These are phyloP conservation scores for Coregonus suidteri DNA, from an alignment of 2,797 vertebrate genomes.

Conservation along the genomic window DNA sequence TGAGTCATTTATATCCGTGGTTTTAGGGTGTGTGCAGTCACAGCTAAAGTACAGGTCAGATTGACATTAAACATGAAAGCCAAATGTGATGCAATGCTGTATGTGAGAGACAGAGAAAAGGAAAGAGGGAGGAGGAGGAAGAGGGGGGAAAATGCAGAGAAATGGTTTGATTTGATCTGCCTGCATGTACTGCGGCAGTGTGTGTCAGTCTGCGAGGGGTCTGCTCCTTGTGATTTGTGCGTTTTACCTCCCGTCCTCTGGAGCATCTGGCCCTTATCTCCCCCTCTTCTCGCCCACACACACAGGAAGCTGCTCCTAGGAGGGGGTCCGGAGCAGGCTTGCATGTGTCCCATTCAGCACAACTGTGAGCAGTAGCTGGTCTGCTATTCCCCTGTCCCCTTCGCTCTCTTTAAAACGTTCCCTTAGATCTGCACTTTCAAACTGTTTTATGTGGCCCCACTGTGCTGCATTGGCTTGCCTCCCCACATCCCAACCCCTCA, in stretches of 20 bases:
- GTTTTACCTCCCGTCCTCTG: slow-evolving; percentile 46
- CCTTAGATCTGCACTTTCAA: slow-evolving; percentile 32
- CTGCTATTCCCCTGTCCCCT: slow-evolving; percentile 23
- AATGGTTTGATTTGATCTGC: slow-evolving; percentile 44
- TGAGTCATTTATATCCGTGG: background rate
- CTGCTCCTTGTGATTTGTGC: slow-evolving; percentile 56
- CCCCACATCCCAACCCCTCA: slow-evolving; percentile 21
- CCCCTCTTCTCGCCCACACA: slow-evolving; percentile 25
- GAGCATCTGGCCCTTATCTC: slow-evolving; percentile 66
- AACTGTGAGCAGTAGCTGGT: background rate
- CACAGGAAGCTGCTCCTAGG: background rate
- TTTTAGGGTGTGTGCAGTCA: background rate
- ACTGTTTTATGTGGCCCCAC: slow-evolving; percentile 15
- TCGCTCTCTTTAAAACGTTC: slow-evolving; percentile 18
- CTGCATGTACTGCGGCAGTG: slow-evolving; percentile 43
- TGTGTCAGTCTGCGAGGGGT: slow-evolving; percentile 30
- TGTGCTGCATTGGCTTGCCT: slow-evolving; percentile 27
- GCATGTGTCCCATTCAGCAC: background rate
- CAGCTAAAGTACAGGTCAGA: slow-evolving; percentile 18
- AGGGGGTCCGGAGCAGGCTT: background rate
- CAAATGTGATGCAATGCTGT: slow-evolving; percentile 31
- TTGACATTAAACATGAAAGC: slow-evolving; percentile 15
- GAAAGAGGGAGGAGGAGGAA: background rate
- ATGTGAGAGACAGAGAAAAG: background rate
- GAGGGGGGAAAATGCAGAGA: background rate